Conservation (phyloP, 2,113 vertebrate genomes). For the Ranitomeya imitator region DNA sequence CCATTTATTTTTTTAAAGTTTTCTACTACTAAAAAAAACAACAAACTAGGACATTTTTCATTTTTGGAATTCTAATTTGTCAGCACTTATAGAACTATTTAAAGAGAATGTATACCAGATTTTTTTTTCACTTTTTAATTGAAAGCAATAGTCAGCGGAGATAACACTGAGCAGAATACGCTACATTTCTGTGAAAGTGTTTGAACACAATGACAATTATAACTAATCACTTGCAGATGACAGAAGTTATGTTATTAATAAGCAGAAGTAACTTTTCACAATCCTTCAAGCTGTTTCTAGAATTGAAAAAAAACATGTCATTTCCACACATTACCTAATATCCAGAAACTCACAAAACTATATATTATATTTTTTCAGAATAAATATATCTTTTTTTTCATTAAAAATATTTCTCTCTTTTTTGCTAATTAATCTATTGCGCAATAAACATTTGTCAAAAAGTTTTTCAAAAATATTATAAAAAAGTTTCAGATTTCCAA, state of each 20-base stretch:
- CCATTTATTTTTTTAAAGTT: background rate
- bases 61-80: background rate
- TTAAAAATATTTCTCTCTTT: background rate
- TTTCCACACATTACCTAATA: background rate
- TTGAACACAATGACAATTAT: conserved; percentile 53
- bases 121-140: background rate
- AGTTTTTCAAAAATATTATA: background rate
- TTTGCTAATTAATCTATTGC: too few relatives aligned
- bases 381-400: background rate
- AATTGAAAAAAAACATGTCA: background rate
- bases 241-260: conserved; percentile 36
- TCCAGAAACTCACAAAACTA: background rate
- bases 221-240: conserved; percentile 54
- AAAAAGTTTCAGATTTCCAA: background rate
- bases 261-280: conserved; percentile 32
- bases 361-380: background rate
- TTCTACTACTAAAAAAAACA: too few relatives aligned
- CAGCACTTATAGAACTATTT: background rate
- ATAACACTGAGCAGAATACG: conserved; percentile 22
- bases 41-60: background rate
- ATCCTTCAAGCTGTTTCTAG: conserved; percentile 35
- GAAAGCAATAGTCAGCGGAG: conserved; percentile 11
- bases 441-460: conserved; percentile 21
- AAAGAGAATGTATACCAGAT: background rate
- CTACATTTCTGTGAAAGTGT: conserved; percentile 45